Evolutionary conservation across 2,113 vertebrate genomes (phyloP).

Genomic region (Theristicus caerulescens): DNA sequence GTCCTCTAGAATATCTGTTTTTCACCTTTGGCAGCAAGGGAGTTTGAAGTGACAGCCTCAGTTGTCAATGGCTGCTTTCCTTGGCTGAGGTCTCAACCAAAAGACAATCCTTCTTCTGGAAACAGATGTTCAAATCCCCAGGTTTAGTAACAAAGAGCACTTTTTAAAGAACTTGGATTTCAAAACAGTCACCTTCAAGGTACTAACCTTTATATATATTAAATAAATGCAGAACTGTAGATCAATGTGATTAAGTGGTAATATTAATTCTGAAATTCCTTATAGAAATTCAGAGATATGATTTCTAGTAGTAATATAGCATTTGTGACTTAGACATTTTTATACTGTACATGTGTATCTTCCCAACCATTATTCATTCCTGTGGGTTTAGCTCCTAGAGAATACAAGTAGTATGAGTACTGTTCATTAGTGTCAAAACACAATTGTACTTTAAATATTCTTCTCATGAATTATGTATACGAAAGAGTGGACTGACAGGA

Average conservation of each 20-base stretch:
- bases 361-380: neutral
- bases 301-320: neutral
- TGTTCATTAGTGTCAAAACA: slow-evolving; percentile 36
- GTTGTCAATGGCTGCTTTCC: neutral
- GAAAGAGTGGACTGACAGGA: neutral
- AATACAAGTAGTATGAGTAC: neutral
- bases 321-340: neutral
- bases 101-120: neutral
- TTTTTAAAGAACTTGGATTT: neutral
- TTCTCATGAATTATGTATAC: slow-evolving; percentile 1
- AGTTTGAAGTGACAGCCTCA: neutral
- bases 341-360: neutral
- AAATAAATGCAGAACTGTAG: neutral
- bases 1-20: neutral
- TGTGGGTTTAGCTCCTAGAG: neutral
- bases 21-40: neutral
- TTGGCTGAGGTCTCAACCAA: neutral
- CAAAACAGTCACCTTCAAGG: neutral
- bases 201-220: neutral
- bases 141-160: neutral
- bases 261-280: neutral
- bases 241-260: neutral
- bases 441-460: neutral
- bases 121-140: neutral
- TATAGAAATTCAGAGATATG: neutral